Evolutionary conservation across 1,140 invertebrate genomes (phyloP), one percentile per base, ranked within the genome.

Genomic region (Drosophila miranda): DNA sequence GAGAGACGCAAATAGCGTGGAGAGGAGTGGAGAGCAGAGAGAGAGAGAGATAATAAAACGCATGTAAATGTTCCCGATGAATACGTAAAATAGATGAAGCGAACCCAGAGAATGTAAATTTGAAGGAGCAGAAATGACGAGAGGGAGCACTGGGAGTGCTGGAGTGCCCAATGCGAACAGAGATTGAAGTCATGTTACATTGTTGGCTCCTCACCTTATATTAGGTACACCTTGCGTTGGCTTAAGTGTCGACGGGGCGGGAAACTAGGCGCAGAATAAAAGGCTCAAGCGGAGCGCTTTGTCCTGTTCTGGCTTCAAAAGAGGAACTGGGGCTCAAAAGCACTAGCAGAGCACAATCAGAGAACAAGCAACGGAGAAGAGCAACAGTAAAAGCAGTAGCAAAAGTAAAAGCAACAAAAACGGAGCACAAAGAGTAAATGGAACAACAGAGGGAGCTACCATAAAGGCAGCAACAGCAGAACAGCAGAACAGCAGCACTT

Each of bases 11-110:
- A 26, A 26, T 26, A 26, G 23, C 4, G 30, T 9, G 8, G 3
- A 13, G 34, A 4, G 4, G 11, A 58, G 83, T 59, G 55, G 62
- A 78, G 48, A 42, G 45, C 30, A 59, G 45, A 63, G 46, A 19
- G 23, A 46, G 43, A 14, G 50, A 52, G 0, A 26, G 62, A 68
- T 67, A 73, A 80, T 84, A 84, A 84, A 84, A 76, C 67, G 72
- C 76, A 86, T 84, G 73, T 75, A 84, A 84, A 84, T 80, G 67
- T 66, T 34, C 76, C 80, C 80, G 80, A 84, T 79, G 80, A 83
- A 83, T 83, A 79, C 76, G 80, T 75, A 79, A 83, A 84, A 66
- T 74, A 86, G 81, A 86, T 84, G 81, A 84, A 60, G 62, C 80
- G 61, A 66, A 61, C 59, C 4, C 34, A 38, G 11, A 54, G 79